Conservation (phyloP, 1,140 invertebrate genomes). For the Globodera rostochiensis region DNA sequence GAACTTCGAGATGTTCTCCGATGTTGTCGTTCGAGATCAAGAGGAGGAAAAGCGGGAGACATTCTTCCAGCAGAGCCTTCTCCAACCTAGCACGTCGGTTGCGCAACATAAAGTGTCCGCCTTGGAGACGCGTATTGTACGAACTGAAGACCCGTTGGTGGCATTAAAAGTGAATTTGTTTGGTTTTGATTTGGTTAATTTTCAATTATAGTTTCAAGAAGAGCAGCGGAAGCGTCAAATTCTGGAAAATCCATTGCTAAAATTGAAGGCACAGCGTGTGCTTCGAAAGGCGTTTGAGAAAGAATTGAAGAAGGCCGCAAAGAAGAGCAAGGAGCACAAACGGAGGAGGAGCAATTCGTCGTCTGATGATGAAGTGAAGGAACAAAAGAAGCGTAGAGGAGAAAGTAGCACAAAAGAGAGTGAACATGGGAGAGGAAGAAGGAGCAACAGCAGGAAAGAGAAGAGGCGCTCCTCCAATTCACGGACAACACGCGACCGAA, state of each 20-base stretch:
- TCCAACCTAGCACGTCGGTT: background rate
- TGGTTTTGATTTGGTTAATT: background rate
- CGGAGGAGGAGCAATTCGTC: constrained; percentile 15
- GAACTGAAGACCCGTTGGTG: constrained; percentile 51
- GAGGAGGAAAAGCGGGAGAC: constrained; percentile 33
- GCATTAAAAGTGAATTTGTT: constrained; percentile 40
- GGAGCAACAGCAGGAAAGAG: background rate
- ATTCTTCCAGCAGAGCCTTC: constrained; percentile 32
- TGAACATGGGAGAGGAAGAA: constrained; percentile 16
- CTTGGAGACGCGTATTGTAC: constrained; percentile 39
- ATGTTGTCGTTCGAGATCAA: constrained; percentile 48
- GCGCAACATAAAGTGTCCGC: constrained; percentile 36
- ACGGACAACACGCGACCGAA: background rate
- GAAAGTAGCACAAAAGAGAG: constrained; percentile 3
- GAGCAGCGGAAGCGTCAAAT: constrained; percentile 41
- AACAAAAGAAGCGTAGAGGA: background rate
- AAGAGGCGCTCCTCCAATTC: background rate
- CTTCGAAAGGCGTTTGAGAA: constrained; percentile 48
- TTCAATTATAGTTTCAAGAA: constrained; percentile 46
- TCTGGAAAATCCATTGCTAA: constrained; percentile 48
- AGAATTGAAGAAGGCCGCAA: constrained; percentile 34
- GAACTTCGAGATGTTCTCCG: constrained; percentile 54
- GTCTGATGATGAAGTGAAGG: constrained; percentile 10
- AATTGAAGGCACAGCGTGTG: constrained; percentile 44
- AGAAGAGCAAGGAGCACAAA: constrained; percentile 47